Percentiles rank a stretch among this genome's conserved stretches.
These are phyloP conservation scores for Ceraclea dissimilis DNA, from an alignment of 2,888 invertebrate species.

Conservation along the genomic window DNA sequence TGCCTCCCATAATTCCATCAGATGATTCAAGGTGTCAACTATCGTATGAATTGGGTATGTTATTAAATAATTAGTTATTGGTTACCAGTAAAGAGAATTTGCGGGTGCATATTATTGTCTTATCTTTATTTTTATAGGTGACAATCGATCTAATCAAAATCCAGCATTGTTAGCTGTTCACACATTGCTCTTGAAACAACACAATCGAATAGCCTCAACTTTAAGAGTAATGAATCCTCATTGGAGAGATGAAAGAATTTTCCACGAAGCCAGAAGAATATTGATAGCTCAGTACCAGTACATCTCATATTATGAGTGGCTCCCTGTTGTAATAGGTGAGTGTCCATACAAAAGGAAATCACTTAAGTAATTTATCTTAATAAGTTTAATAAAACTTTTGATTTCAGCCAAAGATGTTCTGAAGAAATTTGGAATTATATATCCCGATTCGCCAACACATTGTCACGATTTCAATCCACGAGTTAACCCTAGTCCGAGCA, in stretches of 20 bases:
- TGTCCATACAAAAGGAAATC: neutral
- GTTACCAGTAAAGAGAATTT: too few relatives aligned
- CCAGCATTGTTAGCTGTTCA: conserved; percentile 41
- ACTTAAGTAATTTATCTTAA: too few relatives aligned
- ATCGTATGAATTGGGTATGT: conserved; percentile 19
- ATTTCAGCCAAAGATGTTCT: neutral
- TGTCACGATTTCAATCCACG: conserved; percentile 36
- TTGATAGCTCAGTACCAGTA: conserved; percentile 45
- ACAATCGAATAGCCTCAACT: conserved; percentile 41
- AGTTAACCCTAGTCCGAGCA: conserved; percentile 32
- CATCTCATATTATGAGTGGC: conserved; percentile 47
- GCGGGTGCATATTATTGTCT: too few relatives aligned
- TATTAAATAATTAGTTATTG: neutral
- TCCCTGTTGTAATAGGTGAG: conserved; percentile 41
- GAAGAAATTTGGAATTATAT: conserved; percentile 6
- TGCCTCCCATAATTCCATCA: conserved; percentile 29
- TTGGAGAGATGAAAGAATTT: conserved; percentile 44
- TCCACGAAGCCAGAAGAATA: conserved; percentile 45
- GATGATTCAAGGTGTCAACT: conserved; percentile 20
- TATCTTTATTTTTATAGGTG: conserved; percentile 31
- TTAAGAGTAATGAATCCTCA: conserved; percentile 43
- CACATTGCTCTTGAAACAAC: conserved; percentile 42
- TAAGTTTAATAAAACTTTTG: too few relatives aligned
- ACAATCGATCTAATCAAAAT: conserved; percentile 42
- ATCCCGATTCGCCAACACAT: conserved; percentile 19